Evolutionary conservation across 1,140 invertebrate genomes (phyloP).

Genomic region (Macrosteles quadrilineatus): DNA sequence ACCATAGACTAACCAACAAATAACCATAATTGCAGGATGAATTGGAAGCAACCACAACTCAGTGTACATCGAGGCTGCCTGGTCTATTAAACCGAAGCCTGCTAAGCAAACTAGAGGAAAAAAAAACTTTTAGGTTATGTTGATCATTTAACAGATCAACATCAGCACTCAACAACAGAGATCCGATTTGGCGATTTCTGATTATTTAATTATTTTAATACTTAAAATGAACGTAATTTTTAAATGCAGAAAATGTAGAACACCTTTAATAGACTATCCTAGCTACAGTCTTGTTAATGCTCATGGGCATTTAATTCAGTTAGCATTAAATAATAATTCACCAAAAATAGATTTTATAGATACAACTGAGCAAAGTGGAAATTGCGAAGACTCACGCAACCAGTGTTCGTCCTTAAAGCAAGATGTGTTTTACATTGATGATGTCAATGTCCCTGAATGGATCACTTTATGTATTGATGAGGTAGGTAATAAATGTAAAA

Average conservation of each 20-base stretch:
- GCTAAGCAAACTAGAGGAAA: no score
- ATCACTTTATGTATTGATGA: constrained; percentile 33
- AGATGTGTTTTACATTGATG: constrained; percentile 37
- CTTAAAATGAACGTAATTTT: constrained; percentile 17
- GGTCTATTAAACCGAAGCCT: no score
- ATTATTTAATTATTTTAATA: no score
- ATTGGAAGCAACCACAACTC: no score
- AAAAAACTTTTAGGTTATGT: no score
- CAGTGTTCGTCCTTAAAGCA: constrained; percentile 17
- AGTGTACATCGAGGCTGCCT: no score
- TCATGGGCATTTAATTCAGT: constrained; percentile 14
- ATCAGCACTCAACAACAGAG: no score
- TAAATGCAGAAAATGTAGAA: constrained; percentile 39
- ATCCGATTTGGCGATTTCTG: no score
- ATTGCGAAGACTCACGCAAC: no score
- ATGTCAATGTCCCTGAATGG: constrained; percentile 38
- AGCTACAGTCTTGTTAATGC: not conserved
- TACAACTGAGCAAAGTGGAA: not conserved
- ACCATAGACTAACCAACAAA: no score
- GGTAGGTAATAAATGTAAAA: constrained; percentile 2
- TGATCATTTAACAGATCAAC: no score
- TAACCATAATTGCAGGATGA: no score
- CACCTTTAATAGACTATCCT: not conserved
- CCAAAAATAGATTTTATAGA: constrained; percentile 6
- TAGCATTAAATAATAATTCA: not conserved